Conservation (phyloP, 2,113 vertebrate genomes). For the Dasyornis broadbenti region DNA sequence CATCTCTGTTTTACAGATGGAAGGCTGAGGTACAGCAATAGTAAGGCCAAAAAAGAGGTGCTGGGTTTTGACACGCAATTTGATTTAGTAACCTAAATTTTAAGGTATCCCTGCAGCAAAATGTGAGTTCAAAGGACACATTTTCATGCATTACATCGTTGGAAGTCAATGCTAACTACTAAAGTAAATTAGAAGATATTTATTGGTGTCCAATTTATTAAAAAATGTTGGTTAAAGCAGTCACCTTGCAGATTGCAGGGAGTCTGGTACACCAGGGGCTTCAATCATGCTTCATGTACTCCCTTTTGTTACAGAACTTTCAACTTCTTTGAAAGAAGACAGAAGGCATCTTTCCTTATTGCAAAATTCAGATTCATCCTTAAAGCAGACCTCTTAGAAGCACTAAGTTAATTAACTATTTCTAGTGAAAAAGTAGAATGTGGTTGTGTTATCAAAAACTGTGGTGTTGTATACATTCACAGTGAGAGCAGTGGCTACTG, state of each 20-base stretch:
- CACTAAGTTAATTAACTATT: not conserved
- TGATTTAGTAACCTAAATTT: not conserved
- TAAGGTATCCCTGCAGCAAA: not conserved
- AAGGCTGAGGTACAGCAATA: not conserved
- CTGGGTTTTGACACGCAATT: not conserved
- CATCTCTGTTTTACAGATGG: not conserved
- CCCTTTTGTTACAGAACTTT: not conserved
- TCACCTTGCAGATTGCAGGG: not conserved
- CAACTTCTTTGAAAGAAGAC: not conserved
- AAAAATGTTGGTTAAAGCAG: not conserved
- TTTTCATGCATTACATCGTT: not conserved
- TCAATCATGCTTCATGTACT: not conserved
- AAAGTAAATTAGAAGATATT: not conserved
- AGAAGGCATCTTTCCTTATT: not conserved
- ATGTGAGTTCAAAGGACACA: not conserved
- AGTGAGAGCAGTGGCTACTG: not conserved
- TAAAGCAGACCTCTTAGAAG: not conserved
- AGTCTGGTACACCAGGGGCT: not conserved
- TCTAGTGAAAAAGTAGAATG: not conserved
- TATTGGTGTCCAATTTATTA: accelerated
- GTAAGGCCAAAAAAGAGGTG: not conserved
- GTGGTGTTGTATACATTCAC: not conserved
- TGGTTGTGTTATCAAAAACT: not conserved
- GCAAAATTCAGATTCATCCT: not conserved
- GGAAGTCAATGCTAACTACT: not conserved